phyloP scores from a whole-genome alignment of 1,140 invertebrate species.

The Drosophila baimaii region DNA sequence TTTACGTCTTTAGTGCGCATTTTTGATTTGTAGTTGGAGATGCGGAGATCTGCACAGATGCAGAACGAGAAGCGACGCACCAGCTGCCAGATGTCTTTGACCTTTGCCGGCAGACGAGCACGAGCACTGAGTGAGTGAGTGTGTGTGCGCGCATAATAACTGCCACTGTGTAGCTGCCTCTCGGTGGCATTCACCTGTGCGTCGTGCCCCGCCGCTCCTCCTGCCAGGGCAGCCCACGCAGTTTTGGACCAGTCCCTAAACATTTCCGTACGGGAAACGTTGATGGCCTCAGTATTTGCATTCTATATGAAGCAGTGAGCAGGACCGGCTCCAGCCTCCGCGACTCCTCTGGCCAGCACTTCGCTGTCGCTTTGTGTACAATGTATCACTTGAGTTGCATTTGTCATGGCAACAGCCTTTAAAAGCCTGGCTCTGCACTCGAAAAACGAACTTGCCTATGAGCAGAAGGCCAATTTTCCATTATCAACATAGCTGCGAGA shows the following conservation, averaged over 20 bases:
- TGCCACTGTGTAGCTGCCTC: constrained; percentile 48
- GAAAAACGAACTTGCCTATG: neutral
- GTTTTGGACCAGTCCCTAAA: constrained; percentile 63
- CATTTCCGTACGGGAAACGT: constrained; percentile 61
- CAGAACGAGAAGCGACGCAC: constrained; percentile 22
- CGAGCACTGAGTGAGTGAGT: constrained; percentile 11
- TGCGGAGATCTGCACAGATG: constrained; percentile 45
- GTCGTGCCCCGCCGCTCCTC: constrained; percentile 22
- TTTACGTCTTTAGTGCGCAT: constrained; percentile 80
- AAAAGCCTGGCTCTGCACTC: constrained; percentile 53
- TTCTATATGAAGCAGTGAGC: constrained; percentile 46
- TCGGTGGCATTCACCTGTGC: constrained; percentile 77
- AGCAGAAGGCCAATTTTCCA: neutral
- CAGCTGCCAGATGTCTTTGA: constrained; percentile 73
- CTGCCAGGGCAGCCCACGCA: constrained; percentile 34
- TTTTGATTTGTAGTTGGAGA: constrained; percentile 71
- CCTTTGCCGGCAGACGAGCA: constrained; percentile 54
- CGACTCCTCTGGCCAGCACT: constrained; percentile 26
- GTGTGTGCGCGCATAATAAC: constrained; percentile 62
- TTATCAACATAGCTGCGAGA: neutral
- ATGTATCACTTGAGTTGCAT: constrained; percentile 82
- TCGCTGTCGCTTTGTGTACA: constrained; percentile 66
- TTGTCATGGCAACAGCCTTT: constrained; percentile 70
- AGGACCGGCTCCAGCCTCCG: constrained; percentile 13
- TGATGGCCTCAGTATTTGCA: constrained; percentile 71